Conservation (phyloP, 2,888 invertebrate species). For the Isoperla grammatica region DNA sequence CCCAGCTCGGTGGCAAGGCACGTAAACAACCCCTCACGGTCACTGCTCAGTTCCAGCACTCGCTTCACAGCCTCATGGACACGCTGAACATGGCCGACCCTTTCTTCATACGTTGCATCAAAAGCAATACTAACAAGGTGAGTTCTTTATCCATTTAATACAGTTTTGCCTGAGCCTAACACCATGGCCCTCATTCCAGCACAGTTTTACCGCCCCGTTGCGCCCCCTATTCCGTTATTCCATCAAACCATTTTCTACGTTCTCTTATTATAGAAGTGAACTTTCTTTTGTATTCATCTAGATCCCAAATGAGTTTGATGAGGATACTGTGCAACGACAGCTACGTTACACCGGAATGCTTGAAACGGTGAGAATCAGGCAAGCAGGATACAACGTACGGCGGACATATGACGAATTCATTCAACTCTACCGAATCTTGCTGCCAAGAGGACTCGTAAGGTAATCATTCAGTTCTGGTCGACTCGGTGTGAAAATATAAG, state of each 20-base stretch:
- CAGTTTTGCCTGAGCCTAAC: too few relatives aligned
- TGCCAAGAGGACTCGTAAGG: conserved; percentile 74
- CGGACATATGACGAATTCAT: conserved; percentile 92
- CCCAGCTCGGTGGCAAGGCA: conserved; percentile 50
- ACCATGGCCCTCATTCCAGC: too few relatives aligned
- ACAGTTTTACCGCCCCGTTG: too few relatives aligned
- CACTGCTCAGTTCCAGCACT: conserved; percentile 91
- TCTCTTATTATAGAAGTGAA: neutral
- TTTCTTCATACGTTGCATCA: conserved; percentile 87
- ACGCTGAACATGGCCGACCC: conserved; percentile 86
- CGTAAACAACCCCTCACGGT: conserved; percentile 88
- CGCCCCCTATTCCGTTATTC: too few relatives aligned
- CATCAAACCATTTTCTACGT: neutral
- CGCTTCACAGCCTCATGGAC: conserved; percentile 86
- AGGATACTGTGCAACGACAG: conserved; percentile 85
- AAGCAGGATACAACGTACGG: conserved; percentile 92
- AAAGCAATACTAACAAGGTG: conserved; percentile 87
- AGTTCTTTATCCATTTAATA: conserved; percentile 13
- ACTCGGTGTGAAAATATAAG: neutral
- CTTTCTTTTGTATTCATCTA: conserved; percentile 36
- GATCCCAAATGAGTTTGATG: conserved; percentile 87
- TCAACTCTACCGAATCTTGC: conserved; percentile 82
- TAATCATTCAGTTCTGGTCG: conserved; percentile 29
- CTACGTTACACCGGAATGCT: conserved; percentile 95
- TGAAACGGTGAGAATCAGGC: conserved; percentile 90